Conservation (phyloP, 2,797 vertebrate genomes). For the Notoglanidium macrostoma region DNA sequence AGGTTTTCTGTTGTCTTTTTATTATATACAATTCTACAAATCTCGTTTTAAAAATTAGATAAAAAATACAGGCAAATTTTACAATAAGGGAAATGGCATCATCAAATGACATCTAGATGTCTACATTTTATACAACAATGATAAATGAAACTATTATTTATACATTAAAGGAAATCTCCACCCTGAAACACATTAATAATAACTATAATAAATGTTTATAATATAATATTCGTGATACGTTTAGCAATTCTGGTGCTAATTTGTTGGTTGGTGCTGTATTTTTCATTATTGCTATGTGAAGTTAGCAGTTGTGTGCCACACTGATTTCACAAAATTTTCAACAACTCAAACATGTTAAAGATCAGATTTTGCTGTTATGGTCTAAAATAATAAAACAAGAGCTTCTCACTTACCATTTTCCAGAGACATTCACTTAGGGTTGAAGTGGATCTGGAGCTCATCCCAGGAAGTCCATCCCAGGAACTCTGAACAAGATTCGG, state of each 20-base stretch:
- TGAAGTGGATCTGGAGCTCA: neutral
- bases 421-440: neutral
- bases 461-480: neutral
- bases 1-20: neutral
- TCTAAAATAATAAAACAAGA: neutral
- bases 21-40: neutral
- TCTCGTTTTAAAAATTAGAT: neutral
- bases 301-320: neutral
- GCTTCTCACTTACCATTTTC: neutral
- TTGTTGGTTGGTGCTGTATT: neutral
- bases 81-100: neutral
- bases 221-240: conserved; percentile 1
- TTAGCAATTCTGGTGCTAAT: neutral
- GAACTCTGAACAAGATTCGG: neutral
- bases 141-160: neutral
- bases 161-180: neutral
- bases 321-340: too few relatives aligned
- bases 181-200: neutral
- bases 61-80: neutral
- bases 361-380: neutral
- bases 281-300: neutral
- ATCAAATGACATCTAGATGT: neutral
- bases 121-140: neutral
- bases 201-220: neutral
- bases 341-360: neutral